A percentile compares a stretch with the other conserved stretches of the same genome.
Evolutionary conservation across 2,888 invertebrate species (phyloP).

Genomic region (Ditylenchus weischeri): DNA sequence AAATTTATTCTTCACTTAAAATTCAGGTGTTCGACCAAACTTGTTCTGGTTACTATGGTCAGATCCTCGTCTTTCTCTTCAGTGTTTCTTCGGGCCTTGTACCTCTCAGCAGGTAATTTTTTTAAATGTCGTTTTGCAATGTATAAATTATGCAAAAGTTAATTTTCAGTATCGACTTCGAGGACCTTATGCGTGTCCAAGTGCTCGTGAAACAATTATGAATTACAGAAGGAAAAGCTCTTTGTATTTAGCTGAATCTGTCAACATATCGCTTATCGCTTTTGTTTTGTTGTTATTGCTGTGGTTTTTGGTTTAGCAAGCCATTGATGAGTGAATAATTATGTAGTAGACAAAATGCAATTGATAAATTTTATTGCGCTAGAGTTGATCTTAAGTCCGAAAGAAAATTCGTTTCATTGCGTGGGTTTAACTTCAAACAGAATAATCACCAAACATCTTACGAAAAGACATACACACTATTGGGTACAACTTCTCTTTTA

Average conservation of each 20-base stretch:
- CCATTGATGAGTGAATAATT: neutral
- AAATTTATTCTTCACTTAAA: too few relatives aligned
- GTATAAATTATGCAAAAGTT: neutral
- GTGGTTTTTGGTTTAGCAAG: neutral
- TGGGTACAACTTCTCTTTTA: neutral
- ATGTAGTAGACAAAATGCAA: neutral
- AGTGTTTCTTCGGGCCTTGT: conserved; percentile 25
- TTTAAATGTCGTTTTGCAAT: neutral
- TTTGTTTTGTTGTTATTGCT: neutral
- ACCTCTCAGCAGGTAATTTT: conserved; percentile 1
- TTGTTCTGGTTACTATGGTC: conserved; percentile 15
- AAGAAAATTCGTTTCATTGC: too few relatives aligned
- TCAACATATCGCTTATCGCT: neutral
- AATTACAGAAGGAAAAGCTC: too few relatives aligned
- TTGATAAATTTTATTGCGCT: too few relatives aligned
- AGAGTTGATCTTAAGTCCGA: too few relatives aligned
- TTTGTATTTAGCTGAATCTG: too few relatives aligned
- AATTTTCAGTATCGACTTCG: conserved; percentile 29
- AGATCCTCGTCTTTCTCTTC: conserved; percentile 30
- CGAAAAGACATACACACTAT: neutral
- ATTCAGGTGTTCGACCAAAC: conserved; percentile 26
- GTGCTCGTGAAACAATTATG: conserved; percentile 60
- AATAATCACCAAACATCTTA: neutral
- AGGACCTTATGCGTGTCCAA: conserved; percentile 60
- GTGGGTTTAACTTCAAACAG: too few relatives aligned